These are phyloP conservation scores for Drymodes brunneopygia DNA, from an alignment of 2,113 vertebrate species.

Conservation along the genomic window DNA sequence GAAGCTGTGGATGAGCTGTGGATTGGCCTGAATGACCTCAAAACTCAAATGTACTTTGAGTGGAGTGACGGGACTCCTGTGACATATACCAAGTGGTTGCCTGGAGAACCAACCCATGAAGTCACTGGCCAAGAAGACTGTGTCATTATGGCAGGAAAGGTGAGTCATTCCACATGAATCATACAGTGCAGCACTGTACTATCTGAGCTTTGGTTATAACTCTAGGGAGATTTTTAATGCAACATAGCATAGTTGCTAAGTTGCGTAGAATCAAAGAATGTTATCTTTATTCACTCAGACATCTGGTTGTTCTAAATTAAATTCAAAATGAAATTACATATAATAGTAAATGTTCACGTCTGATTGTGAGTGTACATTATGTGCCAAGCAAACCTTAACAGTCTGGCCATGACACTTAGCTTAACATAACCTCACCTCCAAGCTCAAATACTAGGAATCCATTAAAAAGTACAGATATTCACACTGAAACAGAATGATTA, in stretches of 20 bases:
- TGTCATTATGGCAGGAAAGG: constrained; percentile 86
- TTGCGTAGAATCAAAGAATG: not conserved
- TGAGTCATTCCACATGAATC: constrained; percentile 2
- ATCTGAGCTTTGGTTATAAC: not conserved
- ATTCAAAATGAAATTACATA: not conserved
- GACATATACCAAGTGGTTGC: constrained; percentile 84
- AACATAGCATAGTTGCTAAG: not conserved
- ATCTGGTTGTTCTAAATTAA: not conserved
- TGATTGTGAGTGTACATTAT: not conserved
- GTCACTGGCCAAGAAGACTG: constrained; percentile 82
- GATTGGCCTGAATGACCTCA: constrained; percentile 89
- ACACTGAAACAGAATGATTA: not conserved
- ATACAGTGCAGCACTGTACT: not conserved
- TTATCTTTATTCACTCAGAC: not conserved
- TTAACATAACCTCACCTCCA: not conserved
- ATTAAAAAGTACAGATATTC: not conserved
- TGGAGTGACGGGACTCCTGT: constrained; percentile 88
- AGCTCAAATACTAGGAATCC: not conserved
- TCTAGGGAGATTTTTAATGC: not conserved
- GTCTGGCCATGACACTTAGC: fast-evolving
- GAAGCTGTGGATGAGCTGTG: constrained; percentile 81
- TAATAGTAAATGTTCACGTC: not conserved
- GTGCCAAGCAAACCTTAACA: not conserved
- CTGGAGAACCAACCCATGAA: constrained; percentile 83
- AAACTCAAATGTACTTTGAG: constrained; percentile 83